A percentile compares a stretch with the other conserved stretches of the same genome.
Conservation (phyloP, 2,888 invertebrate species). For the Lamellibrachia satsuma region DNA sequence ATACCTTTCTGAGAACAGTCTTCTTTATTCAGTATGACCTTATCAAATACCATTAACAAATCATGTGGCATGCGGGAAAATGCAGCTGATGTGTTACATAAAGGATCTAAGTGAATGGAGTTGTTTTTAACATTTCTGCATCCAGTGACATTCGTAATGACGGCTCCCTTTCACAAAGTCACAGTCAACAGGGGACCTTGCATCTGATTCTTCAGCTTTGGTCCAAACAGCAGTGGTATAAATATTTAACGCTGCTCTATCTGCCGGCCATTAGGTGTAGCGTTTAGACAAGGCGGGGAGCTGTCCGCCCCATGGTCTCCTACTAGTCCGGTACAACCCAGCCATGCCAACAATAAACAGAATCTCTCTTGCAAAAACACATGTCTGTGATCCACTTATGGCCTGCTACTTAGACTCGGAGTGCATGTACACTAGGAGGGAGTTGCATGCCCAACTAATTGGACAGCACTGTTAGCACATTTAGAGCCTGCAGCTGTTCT, state of each 20-base stretch:
- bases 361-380: neutral
- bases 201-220: slow-evolving; percentile 17
- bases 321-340: neutral
- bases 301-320: neutral
- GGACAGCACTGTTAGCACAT: slow-evolving; percentile 10
- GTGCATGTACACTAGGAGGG: neutral
- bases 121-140: neutral
- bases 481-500: neutral
- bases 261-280: neutral
- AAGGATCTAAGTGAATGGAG: neutral
- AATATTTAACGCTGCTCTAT: neutral
- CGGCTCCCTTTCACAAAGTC: neutral
- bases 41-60: neutral
- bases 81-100: neutral
- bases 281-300: neutral
- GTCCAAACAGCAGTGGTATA: neutral
- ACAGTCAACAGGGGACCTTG: neutral
- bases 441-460: slow-evolving; percentile 1
- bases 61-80: neutral
- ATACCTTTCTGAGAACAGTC: neutral
- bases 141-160: neutral
- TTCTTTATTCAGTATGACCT: neutral
- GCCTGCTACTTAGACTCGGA: neutral
- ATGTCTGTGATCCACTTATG: neutral
- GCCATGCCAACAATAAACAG: neutral